phyloP scores from a whole-genome alignment of 2,113 vertebrate genomes.

The Nothoprocta perdicaria region DNA sequence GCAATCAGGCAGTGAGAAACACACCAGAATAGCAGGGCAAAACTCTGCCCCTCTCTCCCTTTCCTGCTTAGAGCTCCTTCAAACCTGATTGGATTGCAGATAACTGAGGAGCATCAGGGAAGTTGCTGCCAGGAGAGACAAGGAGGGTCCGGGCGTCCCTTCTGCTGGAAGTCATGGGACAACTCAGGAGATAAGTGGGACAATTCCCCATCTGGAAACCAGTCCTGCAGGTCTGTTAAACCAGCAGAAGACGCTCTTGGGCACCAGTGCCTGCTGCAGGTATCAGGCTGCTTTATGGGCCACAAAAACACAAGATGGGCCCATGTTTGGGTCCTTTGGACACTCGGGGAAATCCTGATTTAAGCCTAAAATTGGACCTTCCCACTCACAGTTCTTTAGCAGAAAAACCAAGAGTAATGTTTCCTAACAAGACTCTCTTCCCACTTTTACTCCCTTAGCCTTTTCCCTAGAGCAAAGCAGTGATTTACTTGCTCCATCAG shows the following conservation, averaged over 20 bases:
- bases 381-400: background rate
- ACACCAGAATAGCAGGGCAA: too few relatives aligned
- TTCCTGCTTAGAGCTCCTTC: fast-evolving
- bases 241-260: fast-evolving
- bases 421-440: background rate
- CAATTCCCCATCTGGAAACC: background rate
- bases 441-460: background rate
- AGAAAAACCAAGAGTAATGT: background rate
- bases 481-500: fast-evolving
- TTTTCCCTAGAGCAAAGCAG: background rate
- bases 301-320: background rate
- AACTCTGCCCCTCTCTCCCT: too few relatives aligned
- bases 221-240: background rate
- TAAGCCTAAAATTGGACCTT: background rate
- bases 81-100: fast-evolving
- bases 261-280: fast-evolving
- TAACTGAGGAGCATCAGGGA: background rate
- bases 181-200: fast-evolving
- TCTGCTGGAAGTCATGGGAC: background rate
- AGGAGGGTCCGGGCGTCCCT: background rate
- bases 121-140: background rate
- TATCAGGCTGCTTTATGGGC: background rate
- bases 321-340: too few relatives aligned
- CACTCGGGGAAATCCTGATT: background rate
- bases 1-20: background rate